Percentiles rank a stretch among this genome's conserved stretches.
Evolutionary conservation across 2,797 vertebrate genomes (phyloP).

Genomic region (Acipenser transmontanus): DNA sequence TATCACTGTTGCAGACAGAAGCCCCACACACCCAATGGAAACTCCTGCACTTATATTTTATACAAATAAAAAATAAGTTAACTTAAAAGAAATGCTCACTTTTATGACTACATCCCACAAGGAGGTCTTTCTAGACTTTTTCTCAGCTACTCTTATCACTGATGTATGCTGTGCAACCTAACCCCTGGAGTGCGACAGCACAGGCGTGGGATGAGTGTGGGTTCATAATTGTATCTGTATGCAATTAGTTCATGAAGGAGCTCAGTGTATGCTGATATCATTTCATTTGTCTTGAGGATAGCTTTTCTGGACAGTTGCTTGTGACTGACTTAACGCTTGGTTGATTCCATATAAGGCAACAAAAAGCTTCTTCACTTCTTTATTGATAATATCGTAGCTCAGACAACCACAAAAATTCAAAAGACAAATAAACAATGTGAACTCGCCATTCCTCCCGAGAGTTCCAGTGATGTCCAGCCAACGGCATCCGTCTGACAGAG

Average conservation of each 20-base stretch:
- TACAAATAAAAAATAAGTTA: too few species aligned
- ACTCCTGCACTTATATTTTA: too few species aligned
- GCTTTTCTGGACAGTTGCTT: not conserved
- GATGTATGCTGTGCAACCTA: not conserved
- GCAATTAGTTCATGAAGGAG: not conserved
- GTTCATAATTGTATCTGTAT: not conserved
- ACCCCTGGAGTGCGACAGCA: not conserved
- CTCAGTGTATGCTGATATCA: not conserved
- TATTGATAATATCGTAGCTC: not conserved
- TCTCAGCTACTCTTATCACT: too few species aligned
- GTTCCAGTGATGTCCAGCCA: too few species aligned
- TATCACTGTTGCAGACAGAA: too few species aligned
- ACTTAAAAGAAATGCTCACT: too few species aligned
- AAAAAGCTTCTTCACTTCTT: not conserved
- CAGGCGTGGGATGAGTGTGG: not conserved
- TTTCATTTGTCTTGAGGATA: not conserved
- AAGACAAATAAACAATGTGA: not conserved
- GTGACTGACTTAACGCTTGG: not conserved
- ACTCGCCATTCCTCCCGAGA: too few species aligned
- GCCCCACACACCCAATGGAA: too few species aligned
- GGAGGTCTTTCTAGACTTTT: too few species aligned
- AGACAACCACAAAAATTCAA: not conserved
- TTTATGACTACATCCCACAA: too few species aligned
- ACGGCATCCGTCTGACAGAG: too few species aligned
- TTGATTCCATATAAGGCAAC: constrained; percentile 1